These are phyloP conservation scores for Pithecia hirsuta DNA, from an alignment of 2,797 vertebrate species.

Conservation along the genomic window DNA sequence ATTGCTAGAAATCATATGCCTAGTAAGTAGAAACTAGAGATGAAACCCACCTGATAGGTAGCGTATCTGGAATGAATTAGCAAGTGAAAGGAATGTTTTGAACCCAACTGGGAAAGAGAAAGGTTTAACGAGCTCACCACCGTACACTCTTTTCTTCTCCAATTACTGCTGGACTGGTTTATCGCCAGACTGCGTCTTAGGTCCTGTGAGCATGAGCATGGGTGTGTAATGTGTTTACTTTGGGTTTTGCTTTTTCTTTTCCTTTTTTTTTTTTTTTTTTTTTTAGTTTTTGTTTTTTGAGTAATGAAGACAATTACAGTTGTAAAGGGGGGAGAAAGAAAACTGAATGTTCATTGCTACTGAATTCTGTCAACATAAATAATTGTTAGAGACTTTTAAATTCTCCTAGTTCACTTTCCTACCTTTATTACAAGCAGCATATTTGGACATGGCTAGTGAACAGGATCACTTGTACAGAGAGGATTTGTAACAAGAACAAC, in stretches of 20 bases:
- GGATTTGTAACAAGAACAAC: background rate
- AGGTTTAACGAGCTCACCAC: background rate
- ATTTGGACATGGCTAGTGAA: background rate
- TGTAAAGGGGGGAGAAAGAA: background rate
- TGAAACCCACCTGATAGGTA: background rate
- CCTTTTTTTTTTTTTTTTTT: background rate
- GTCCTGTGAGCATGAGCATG: background rate
- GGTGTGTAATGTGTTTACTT: background rate
- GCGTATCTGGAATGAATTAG: slow-evolving; percentile 32
- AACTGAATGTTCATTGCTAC: background rate
- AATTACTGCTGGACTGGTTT: background rate
- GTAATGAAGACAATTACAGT: background rate
- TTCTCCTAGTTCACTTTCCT: background rate
- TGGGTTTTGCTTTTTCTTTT: background rate
- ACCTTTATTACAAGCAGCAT: background rate
- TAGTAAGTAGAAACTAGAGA: background rate
- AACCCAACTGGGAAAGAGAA: background rate
- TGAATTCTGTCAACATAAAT: background rate
- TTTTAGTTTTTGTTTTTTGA: background rate
- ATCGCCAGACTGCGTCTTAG: background rate
- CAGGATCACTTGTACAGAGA: background rate
- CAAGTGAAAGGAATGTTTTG: background rate
- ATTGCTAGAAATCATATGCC: slow-evolving; percentile 1
- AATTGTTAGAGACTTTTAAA: background rate
- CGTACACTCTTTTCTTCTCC: background rate